These are phyloP conservation scores for Busseola fusca DNA, from an alignment of 2,888 invertebrate genomes.

Conservation along the genomic window DNA sequence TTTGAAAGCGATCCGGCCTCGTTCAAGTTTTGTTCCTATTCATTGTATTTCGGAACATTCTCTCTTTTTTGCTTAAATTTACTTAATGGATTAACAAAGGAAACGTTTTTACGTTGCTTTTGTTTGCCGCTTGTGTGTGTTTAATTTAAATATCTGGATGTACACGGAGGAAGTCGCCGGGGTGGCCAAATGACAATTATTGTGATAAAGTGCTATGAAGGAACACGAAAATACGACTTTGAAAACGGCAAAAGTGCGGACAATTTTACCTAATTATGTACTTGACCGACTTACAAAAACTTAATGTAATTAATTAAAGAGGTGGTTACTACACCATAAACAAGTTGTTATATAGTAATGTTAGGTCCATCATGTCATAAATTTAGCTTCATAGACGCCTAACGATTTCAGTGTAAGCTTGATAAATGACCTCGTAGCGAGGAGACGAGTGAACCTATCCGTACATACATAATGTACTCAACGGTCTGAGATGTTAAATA, in stretches of 20 bases:
- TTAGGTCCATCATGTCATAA: conserved; percentile 29
- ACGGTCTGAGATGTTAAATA: conserved; percentile 44
- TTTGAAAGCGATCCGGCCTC: conserved; percentile 59
- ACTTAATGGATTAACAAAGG: conserved; percentile 61
- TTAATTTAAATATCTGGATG: conserved; percentile 57
- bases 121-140: conserved; percentile 54
- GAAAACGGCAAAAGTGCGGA: conserved; percentile 27
- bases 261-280: conserved; percentile 4
- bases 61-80: conserved; percentile 60
- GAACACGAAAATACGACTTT: conserved; percentile 28
- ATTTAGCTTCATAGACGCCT: conserved; percentile 33
- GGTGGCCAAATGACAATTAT: conserved; percentile 49
- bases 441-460: conserved; percentile 28
- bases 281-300: conserved; percentile 1
- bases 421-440: conserved; percentile 42
- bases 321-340: background rate
- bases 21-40: conserved; percentile 62
- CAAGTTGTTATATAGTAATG: conserved; percentile 9
- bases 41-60: conserved; percentile 58
- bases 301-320: background rate
- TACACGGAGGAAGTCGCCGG: conserved; percentile 39
- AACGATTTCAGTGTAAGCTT: conserved; percentile 47
- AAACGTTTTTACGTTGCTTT: conserved; percentile 57
- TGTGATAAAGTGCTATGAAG: conserved; percentile 39
- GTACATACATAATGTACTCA: conserved; percentile 34